phyloP scores from a whole-genome alignment of 2,888 invertebrate species.

The Lithophane ornitopus region DNA sequence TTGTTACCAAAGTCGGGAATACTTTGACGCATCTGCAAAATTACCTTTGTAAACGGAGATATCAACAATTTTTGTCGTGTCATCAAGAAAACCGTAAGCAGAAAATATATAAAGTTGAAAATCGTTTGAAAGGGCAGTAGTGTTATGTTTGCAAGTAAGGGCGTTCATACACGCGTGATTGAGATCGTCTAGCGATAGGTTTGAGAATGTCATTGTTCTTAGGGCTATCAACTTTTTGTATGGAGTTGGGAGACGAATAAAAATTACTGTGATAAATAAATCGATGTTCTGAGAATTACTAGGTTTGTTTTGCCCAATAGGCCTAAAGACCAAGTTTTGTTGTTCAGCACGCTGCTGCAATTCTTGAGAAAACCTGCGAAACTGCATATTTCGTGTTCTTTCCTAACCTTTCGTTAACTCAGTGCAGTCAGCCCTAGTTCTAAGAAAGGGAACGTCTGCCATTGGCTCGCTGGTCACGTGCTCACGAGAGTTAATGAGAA shows the following conservation, averaged over 20 bases:
- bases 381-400: too few species aligned
- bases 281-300: conserved; percentile 23
- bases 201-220: conserved; percentile 65
- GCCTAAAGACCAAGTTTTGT: not conserved
- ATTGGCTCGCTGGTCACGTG: conserved; percentile 57
- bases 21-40: not conserved
- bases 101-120: conserved; percentile 2
- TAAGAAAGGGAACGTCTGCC: conserved; percentile 46
- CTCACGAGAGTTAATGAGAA: conserved; percentile 62
- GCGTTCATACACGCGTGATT: conserved; percentile 64
- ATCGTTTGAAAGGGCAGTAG: conserved; percentile 10
- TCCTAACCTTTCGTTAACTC: not conserved
- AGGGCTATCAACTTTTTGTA: conserved; percentile 55
- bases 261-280: conserved; percentile 10
- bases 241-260: conserved; percentile 12
- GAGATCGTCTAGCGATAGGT: conserved; percentile 65
- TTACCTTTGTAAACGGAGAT: conserved; percentile 23
- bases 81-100: too few species aligned
- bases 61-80: conserved; percentile 2
- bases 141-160: conserved; percentile 36
- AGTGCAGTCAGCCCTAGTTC: conserved; percentile 56
- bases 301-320: conserved; percentile 12
- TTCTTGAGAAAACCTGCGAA: not conserved
- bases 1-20: conserved; percentile 11
- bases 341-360: not conserved